Evolutionary conservation across 2,888 invertebrate genomes (phyloP), one percentile per base, ranked within the genome.

Genomic region (Trilocha varians): DNA sequence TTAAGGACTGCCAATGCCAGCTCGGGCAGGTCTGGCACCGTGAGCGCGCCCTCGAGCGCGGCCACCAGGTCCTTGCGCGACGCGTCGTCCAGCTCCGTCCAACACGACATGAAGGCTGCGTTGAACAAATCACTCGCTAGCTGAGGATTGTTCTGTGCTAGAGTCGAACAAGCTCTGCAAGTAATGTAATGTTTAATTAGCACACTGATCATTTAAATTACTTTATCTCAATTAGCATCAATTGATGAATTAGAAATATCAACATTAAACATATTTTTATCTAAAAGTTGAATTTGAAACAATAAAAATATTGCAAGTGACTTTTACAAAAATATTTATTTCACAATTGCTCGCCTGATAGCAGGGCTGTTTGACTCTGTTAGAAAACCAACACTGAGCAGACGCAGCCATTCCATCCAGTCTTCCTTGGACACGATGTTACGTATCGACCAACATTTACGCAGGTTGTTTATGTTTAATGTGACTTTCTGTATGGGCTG

Each of bases 81-180:
- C 0, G 88, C 86, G 34, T 94, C 93, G 37, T 91, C 91, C 11
- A 99, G 78, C 73, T 98, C 98, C 0, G 97, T 96, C 99, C 99
- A 99, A 67, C 99, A 98, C 0, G 98, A 98, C 50, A 99, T 97
- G 70, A 99, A 99, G 0, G 99, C 98, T 0, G 99, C 98, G 75
- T 99, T 99, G 69, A 99, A 99, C 17, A 99, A 79, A 67, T 99
- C 98, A 46, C 95, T 90, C 0, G 98, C 93, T 15, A 99, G 78
- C 61, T 97, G 97, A 1, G 96, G 93, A 75, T 99, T 97, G 32
- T 94, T 94, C 70, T 98, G 97, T 1, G 97, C 96, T 33, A 98
- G 74, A 3, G 93, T 92, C 60, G 95, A 93, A 66, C 99, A 99
- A 0, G 98, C 97, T 47, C 97, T 88, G 67, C 11, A 63, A 65